Evolutionary conservation across 2,797 vertebrate species (phyloP), one percentile per base, ranked within the genome.

Genomic region (Philypnodon macrostomus): DNA sequence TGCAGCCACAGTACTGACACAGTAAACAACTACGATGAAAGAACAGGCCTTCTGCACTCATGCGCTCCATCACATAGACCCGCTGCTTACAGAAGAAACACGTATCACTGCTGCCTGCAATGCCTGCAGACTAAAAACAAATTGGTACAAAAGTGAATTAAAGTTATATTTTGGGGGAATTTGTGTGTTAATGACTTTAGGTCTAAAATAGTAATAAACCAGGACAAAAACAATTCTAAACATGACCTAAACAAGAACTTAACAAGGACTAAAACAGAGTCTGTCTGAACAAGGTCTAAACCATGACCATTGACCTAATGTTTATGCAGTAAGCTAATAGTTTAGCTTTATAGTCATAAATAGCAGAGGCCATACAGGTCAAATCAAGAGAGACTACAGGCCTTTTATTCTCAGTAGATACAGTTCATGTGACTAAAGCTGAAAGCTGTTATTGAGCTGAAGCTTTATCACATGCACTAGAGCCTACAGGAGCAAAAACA

Each of bases 21-120:
- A 89, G 92, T 86, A 98, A 98, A 76, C 96, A 98, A 65, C 92
- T 93, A 31, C 95, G 91, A 65, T 98, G 96, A 85, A 98, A 98
- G 87, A 98, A 98, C 52, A 94, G 89, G 18, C 93, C 94, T 67
- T 98, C 96, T 0, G 95, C 95, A 0, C 95, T 98, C 27, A 96
- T 83, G 33, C 95, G 76, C 85, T 98, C 96, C 95, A 98, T 96
- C 80, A 97, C 91, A 0, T 98, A 98, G 5, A 98, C 94, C 0
- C 92, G 89, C 67, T 89, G 88, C 44, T 64, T 70, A 77, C 96
- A 98, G 88, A 98, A 96, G 72, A 92, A 92, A 34, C 96, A 98
- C 1, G 92, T 89, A 9, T 91, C 91, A 1, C 95, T 97, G 77
- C 90, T 89, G 7, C 92, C 92, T 52, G 91, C 27, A 19, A 88